Percentiles rank a stretch among this genome's conserved stretches.
phyloP scores from a whole-genome alignment of 2,888 invertebrate genomes.

The Thereva unica region DNA sequence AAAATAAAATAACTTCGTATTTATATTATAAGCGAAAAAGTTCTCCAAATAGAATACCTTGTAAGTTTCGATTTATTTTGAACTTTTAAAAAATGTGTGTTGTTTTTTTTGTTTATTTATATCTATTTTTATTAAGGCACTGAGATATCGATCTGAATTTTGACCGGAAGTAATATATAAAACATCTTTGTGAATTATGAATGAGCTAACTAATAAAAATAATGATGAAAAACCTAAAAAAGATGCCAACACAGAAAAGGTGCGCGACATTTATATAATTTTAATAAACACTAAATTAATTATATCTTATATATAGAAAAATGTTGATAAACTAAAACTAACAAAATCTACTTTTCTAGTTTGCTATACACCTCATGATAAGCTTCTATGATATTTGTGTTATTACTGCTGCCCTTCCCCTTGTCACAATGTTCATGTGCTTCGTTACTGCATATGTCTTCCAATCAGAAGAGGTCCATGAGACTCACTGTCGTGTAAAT shows the following conservation, averaged over 20 bases:
- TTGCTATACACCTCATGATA: conserved; percentile 70
- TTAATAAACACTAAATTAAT: not conserved
- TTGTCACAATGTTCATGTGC: conserved; percentile 82
- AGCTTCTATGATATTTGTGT: conserved; percentile 81
- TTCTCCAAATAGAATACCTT: not conserved
- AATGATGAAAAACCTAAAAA: conserved; percentile 7
- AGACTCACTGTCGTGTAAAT: conserved; percentile 92
- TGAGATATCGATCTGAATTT: no score
- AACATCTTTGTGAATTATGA: conserved; percentile 16
- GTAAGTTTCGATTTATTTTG: conserved; percentile 11
- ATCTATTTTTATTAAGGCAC: no score
- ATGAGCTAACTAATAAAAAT: conserved; percentile 3
- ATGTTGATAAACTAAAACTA: not conserved
- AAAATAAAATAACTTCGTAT: no score
- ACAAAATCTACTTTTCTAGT: conserved; percentile 52
- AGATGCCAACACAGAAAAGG: conserved; percentile 15
- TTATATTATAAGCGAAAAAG: no score
- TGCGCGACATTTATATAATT: conserved; percentile 28
- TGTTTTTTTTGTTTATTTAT: conserved; percentile 1
- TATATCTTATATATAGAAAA: not conserved
- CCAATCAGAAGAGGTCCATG: conserved; percentile 91
- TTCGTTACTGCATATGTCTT: conserved; percentile 88
- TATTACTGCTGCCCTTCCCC: conserved; percentile 81
- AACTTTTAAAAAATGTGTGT: conserved; percentile 9
- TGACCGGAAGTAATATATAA: no score